A percentile compares a stretch with the other conserved stretches of the same genome.
Evolutionary conservation across 1,140 invertebrate species (phyloP).

Genomic region (Bombus vancouverensis): DNA sequence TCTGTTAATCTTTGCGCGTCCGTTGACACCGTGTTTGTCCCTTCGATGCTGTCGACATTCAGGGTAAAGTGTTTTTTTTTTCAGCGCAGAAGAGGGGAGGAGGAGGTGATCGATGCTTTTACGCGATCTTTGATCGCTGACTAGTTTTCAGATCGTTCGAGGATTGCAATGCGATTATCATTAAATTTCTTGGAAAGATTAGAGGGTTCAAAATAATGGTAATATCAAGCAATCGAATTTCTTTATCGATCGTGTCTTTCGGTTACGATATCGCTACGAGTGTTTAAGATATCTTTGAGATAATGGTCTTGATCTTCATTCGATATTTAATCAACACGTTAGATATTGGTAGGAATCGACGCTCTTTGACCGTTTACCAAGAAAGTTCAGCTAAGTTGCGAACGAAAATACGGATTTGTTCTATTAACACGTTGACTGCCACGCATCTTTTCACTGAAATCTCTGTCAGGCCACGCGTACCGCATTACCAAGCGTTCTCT

Average conservation of each 20-base stretch:
- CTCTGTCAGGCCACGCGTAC: too few species aligned
- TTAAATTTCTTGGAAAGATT: neutral
- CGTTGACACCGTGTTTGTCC: neutral
- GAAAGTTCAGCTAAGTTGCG: too few species aligned
- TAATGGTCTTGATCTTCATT: too few species aligned
- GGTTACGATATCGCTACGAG: neutral
- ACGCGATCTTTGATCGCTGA: neutral
- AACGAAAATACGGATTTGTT: too few species aligned
- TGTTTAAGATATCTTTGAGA: neutral
- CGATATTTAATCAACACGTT: too few species aligned
- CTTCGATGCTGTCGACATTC: neutral
- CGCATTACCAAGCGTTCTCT: too few species aligned
- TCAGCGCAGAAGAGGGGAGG: neutral
- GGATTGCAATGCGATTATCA: neutral
- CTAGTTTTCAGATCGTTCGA: neutral
- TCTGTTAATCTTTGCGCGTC: conserved; percentile 43
- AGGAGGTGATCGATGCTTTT: neutral
- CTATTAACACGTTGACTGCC: too few species aligned
- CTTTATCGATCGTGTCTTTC: neutral
- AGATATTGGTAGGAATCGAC: too few species aligned
- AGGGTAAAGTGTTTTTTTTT: neutral
- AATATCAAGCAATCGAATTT: neutral
- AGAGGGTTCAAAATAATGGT: neutral
- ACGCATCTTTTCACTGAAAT: too few species aligned
- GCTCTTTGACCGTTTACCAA: too few species aligned